Conservation (phyloP, 2,797 vertebrate species). For the Brachyalestes nurse region DNA sequence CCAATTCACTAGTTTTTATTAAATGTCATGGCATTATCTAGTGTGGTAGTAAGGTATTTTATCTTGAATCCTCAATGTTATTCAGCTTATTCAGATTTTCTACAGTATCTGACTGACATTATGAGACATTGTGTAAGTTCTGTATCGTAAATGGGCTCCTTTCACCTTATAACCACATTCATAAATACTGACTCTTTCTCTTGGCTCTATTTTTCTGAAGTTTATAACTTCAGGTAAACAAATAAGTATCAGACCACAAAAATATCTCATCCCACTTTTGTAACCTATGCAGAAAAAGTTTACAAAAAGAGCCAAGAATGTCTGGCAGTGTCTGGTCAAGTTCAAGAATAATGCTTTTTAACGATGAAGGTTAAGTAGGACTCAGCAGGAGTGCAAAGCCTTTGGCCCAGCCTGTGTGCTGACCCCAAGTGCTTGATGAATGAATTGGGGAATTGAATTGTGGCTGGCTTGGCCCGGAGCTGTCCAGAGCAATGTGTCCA, state of each 20-base stretch:
- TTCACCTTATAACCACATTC: not conserved
- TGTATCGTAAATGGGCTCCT: not conserved
- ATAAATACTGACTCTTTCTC: not conserved
- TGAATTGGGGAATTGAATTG: conserved; percentile 58
- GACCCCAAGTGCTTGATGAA: conserved; percentile 55
- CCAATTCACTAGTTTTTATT: too few species aligned
- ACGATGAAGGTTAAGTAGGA: conserved; percentile 39
- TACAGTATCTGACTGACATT: not conserved
- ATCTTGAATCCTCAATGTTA: too few species aligned
- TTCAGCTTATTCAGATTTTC: not conserved
- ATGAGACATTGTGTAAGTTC: not conserved
- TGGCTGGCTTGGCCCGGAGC: conserved; percentile 50
- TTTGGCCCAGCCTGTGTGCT: conserved; percentile 35
- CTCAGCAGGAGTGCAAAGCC: conserved; percentile 26
- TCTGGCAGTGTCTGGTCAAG: conserved; percentile 19
- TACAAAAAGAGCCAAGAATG: not conserved
- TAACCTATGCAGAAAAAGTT: conserved; percentile 1
- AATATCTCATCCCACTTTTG: conserved; percentile 21
- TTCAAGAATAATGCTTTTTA: conserved; percentile 45
- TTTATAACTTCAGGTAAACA: not conserved
- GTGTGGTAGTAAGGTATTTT: too few species aligned
- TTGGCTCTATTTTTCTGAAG: not conserved
- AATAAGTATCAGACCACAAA: conserved; percentile 4
- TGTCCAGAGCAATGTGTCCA: conserved; percentile 57
- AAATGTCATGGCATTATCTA: not conserved